Percentiles rank a stretch among this genome's conserved stretches.
Evolutionary conservation across 2,113 vertebrate genomes (phyloP).

Genomic region (Seriola aureovittata): DNA sequence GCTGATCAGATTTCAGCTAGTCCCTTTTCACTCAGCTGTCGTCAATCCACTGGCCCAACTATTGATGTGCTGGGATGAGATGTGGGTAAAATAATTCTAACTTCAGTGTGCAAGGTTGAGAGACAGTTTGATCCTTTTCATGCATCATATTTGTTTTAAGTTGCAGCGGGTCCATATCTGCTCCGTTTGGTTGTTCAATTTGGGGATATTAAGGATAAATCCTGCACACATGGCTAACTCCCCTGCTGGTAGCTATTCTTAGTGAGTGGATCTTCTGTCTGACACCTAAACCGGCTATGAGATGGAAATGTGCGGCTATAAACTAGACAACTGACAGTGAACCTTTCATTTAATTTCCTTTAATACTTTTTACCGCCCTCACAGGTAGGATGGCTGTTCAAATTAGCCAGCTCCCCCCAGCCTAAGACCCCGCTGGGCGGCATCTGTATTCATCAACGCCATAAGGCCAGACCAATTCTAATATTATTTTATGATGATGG

Average conservation of each 20-base stretch:
- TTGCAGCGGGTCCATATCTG: constrained; percentile 13
- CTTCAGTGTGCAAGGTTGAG: constrained; percentile 33
- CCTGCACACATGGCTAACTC: constrained; percentile 25
- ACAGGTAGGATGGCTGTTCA: constrained; percentile 58
- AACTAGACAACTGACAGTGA: constrained; percentile 63
- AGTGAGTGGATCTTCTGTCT: constrained; percentile 33
- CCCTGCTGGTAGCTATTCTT: constrained; percentile 36
- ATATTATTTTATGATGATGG: constrained; percentile 77
- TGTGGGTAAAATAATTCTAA: constrained; percentile 34
- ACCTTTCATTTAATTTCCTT: constrained; percentile 71
- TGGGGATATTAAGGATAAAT: constrained; percentile 39
- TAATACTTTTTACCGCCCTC: constrained; percentile 66
- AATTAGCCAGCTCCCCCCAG: constrained; percentile 58
- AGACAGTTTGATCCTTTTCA: constrained; percentile 18
- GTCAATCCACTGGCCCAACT: constrained; percentile 54
- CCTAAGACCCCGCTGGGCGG: constrained; percentile 57
- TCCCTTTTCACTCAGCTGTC: constrained; percentile 55
- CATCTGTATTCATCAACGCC: constrained; percentile 76
- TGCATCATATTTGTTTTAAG: constrained; percentile 44
- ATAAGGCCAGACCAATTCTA: constrained; percentile 73
- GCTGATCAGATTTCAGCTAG: constrained; percentile 68
- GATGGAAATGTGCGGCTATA: constrained; percentile 52
- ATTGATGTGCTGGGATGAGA: constrained; percentile 59
- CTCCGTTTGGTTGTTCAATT: constrained; percentile 25
- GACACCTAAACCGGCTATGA: constrained; percentile 39